Conservation (phyloP, 2,113 vertebrate genomes). For the Vicugna pacos region DNA sequence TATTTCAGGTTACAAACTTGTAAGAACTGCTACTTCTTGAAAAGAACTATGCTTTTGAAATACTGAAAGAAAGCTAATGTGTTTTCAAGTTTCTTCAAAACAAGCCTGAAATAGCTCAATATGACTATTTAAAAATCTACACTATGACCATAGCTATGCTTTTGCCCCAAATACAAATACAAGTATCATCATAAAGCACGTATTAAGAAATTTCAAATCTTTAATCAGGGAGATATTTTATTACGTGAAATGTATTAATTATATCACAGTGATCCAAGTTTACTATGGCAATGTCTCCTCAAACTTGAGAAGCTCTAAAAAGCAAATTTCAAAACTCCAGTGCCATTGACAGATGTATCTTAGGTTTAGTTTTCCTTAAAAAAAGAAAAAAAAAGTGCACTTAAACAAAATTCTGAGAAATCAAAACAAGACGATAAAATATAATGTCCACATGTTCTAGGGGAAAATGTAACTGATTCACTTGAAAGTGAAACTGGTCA, state of each 20-base stretch:
- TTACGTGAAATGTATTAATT: background rate
- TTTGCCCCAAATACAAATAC: constrained; percentile 13
- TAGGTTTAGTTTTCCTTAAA: background rate
- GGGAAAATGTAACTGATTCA: background rate
- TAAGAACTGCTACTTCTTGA: constrained; percentile 33
- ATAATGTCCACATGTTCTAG: background rate
- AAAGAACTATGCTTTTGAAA: background rate
- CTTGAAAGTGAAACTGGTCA: background rate
- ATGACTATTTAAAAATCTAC: background rate
- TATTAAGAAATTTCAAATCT: background rate
- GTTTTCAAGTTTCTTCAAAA: background rate
- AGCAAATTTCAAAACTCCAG: constrained; percentile 28
- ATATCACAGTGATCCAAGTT: constrained; percentile 2
- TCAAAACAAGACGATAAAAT: background rate
- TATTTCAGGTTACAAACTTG: background rate
- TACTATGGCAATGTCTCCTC: constrained; percentile 33
- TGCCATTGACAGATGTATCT: background rate
- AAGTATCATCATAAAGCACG: background rate
- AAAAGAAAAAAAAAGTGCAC: background rate
- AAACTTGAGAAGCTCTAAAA: background rate
- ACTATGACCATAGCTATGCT: background rate
- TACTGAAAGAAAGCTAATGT: background rate
- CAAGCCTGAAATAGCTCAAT: background rate
- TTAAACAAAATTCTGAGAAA: constrained; percentile 28
- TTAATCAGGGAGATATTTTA: background rate